Percentiles rank a stretch among this genome's conserved stretches.
These are phyloP conservation scores for Hypsibius dujardini DNA, from an alignment of 1,140 invertebrate species.

Conservation along the genomic window DNA sequence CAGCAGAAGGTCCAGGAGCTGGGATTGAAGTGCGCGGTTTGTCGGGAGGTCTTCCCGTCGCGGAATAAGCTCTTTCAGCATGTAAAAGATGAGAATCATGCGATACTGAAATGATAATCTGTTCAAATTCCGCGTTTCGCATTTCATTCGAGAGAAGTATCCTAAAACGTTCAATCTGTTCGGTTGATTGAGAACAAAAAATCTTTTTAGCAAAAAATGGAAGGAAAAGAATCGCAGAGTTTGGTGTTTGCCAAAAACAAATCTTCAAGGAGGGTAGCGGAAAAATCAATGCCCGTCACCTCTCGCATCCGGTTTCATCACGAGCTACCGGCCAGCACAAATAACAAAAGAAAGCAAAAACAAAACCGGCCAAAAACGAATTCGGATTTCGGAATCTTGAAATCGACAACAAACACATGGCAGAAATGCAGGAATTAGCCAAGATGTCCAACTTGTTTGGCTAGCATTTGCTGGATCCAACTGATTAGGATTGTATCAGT, in stretches of 20 bases:
- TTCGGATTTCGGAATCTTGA: too few species aligned
- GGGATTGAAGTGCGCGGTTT: not conserved
- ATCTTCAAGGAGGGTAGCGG: not conserved
- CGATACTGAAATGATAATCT: not conserved
- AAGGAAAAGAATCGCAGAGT: not conserved
- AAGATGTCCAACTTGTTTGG: too few species aligned
- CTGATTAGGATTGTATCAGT: too few species aligned
- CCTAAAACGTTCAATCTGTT: not conserved
- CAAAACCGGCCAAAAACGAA: too few species aligned
- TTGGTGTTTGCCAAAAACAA: not conserved
- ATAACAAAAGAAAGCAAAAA: too few species aligned
- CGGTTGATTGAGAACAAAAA: not conserved
- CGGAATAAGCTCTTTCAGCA: conserved; percentile 11
- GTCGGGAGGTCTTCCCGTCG: not conserved
- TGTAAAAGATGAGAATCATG: not conserved
- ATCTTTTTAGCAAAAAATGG: not conserved
- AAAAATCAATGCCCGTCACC: too few species aligned
- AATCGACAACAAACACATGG: too few species aligned
- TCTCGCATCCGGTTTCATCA: too few species aligned
- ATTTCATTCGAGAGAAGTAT: not conserved
- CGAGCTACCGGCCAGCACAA: too few species aligned
- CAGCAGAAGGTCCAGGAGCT: conserved; percentile 4
- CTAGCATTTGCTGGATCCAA: too few species aligned
- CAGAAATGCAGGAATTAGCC: too few species aligned
- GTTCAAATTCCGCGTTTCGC: not conserved